phyloP scores from a whole-genome alignment of 2,888 invertebrate genomes.

The Petrolisthes manimaculis region DNA sequence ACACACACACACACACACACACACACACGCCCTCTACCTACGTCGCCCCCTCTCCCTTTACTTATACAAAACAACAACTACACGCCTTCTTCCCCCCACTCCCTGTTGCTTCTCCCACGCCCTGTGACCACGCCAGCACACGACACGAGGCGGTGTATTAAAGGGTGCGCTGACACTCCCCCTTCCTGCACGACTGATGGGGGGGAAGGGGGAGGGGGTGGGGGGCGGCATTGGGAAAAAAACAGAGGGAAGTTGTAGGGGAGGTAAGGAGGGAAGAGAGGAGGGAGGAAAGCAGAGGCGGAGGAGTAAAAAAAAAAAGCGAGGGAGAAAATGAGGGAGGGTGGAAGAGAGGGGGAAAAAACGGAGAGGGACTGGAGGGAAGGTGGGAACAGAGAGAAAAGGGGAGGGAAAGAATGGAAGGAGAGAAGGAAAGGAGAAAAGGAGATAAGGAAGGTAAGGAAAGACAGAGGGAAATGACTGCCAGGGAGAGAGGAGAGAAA shows the following conservation, averaged over 20 bases:
- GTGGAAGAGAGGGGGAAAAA: too few relatives aligned
- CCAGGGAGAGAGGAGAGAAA: background rate
- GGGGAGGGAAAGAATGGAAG: background rate
- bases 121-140: background rate
- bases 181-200: too few relatives aligned
- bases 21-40: background rate
- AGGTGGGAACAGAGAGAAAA: too few relatives aligned
- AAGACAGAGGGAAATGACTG: background rate
- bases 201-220: too few relatives aligned
- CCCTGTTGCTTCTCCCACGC: background rate
- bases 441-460: background rate
- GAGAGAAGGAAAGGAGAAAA: background rate
- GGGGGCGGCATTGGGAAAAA: too few relatives aligned
- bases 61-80: background rate
- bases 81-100: background rate
- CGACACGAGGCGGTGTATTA: background rate
- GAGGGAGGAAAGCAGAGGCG: too few relatives aligned
- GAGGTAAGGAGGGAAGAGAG: too few relatives aligned
- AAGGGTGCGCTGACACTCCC: background rate
- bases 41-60: background rate
- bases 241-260: too few relatives aligned
- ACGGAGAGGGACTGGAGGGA: too few relatives aligned
- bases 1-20: background rate
- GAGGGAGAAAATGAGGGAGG: too few relatives aligned
- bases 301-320: too few relatives aligned